Evolutionary conservation across 2,888 invertebrate species (phyloP).

Genomic region (Amblyjoppa fuscipennis): DNA sequence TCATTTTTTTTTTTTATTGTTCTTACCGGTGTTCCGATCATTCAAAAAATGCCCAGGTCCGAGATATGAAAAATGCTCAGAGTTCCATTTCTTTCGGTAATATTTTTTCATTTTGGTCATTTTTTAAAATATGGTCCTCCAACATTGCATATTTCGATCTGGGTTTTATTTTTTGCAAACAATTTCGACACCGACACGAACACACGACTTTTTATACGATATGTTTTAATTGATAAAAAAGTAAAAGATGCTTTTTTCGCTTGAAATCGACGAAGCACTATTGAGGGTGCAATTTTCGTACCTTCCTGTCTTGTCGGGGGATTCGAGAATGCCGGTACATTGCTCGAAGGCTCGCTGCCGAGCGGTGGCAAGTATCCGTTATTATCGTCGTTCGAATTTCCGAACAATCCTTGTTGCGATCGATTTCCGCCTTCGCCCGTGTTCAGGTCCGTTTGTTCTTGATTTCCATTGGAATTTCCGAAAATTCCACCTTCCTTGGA

Average conservation of each 20-base stretch:
- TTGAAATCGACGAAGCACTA: not conserved
- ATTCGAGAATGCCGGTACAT: slow-evolving; percentile 73
- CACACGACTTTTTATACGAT: not conserved
- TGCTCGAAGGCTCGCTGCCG: slow-evolving; percentile 72
- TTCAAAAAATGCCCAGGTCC: not conserved
- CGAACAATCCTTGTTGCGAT: slow-evolving; percentile 50
- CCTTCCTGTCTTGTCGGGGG: slow-evolving; percentile 64
- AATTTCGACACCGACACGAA: not conserved
- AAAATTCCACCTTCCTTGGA: slow-evolving; percentile 70
- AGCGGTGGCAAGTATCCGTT: slow-evolving; percentile 78
- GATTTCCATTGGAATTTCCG: slow-evolving; percentile 65
- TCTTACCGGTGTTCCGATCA: not conserved
- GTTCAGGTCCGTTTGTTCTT: slow-evolving; percentile 67
- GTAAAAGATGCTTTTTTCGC: not conserved
- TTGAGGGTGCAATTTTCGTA: slow-evolving; percentile 1
- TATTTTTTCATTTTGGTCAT: not conserved
- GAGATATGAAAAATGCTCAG: not conserved
- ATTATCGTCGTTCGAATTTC: slow-evolving; percentile 55
- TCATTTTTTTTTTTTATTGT: not conserved
- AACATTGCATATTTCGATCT: not conserved
- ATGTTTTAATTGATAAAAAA: not conserved
- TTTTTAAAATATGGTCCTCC: not conserved
- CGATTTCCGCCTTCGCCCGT: slow-evolving; percentile 67
- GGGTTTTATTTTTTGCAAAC: not conserved
- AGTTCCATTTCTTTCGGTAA: not conserved